Evolutionary conservation across 1,140 invertebrate genomes (phyloP), one percentile per base, ranked within the genome.

Genomic region (Helicoverpa armigera): DNA sequence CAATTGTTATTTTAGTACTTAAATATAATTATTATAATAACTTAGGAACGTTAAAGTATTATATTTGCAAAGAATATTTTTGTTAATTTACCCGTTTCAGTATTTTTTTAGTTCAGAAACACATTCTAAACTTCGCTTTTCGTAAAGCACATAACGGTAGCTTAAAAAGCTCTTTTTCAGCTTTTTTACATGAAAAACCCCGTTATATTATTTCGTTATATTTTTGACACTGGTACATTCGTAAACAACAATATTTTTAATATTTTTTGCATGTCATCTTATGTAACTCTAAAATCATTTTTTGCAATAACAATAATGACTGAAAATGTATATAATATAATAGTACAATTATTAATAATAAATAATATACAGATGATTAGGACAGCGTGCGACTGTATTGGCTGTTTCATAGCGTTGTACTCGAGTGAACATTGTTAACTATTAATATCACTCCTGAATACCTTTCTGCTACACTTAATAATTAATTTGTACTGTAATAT

Each of bases 401-500:
- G 48, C 88, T 80, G 89, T 80, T 85, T 88, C 85, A 67, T 72
- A 82, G 88, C 93, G 87, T 89, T 92, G 92, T 92, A 91, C 92
- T 91, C 88, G 89, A 92, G 90, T 91, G 89, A 86, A 83, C 88
- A 88, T 88, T 73, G 73, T 84, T 72, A 80, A 56, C 69, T 69
- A 67, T 79, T 74, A 60, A 53, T 70, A 70, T 74, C 79, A 78
- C 89, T 84, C 85, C 88, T 88, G 86, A 84, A 82, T 80, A 73
- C 77, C 76, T 87, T 75, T 80, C 79, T 80, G 50, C 88, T 93
- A 92, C 72, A 82, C 93, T 94, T 94, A 94, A 88, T 83, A 92
- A 88, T 94, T 70, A 94, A 93, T 94, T 94, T 94, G 93, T 94
- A 94, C 93, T 94, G 92, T 87, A 84, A 76, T 77, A 77, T 79